Conservation (phyloP, 2,888 invertebrate genomes). For the Habrosyne pyritoides region DNA sequence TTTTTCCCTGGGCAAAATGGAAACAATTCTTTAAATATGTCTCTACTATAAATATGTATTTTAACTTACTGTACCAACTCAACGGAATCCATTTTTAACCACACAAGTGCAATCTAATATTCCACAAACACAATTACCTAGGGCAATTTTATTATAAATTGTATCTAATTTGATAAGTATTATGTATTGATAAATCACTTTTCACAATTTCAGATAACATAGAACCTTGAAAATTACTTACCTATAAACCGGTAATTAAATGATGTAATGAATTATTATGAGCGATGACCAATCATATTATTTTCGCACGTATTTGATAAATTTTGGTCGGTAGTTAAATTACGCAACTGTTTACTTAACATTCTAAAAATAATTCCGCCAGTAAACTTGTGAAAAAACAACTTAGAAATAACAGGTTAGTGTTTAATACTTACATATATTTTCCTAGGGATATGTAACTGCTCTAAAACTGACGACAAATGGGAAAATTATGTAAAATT, state of each 20-base stretch:
- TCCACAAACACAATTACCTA: no score
- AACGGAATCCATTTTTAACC: neutral
- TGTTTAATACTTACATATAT: conserved; percentile 27
- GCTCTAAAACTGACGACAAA: conserved; percentile 15
- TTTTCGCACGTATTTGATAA: conserved; percentile 7
- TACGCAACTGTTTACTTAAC: conserved; percentile 37
- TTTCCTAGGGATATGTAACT: conserved; percentile 15
- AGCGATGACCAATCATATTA: conserved; percentile 26
- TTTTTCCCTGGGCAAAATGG: no score
- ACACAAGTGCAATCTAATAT: no score
- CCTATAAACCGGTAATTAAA: neutral
- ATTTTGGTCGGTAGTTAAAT: conserved; percentile 5
- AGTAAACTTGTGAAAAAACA: conserved; percentile 23
- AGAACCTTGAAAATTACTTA: neutral
- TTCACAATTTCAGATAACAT: neutral
- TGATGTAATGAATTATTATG: conserved; percentile 32
- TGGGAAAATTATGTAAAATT: conserved; percentile 16
- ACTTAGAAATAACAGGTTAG: conserved; percentile 10
- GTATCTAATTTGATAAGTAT: neutral
- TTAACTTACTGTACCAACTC: neutral
- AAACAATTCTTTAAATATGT: no score
- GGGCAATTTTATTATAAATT: no score
- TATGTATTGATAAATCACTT: neutral
- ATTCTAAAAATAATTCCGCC: conserved; percentile 25
- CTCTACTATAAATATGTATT: no score